Evolutionary conservation across 2,888 invertebrate genomes (phyloP), one percentile per base, ranked within the genome.

Genomic region (Rhyacophila evoluta): DNA sequence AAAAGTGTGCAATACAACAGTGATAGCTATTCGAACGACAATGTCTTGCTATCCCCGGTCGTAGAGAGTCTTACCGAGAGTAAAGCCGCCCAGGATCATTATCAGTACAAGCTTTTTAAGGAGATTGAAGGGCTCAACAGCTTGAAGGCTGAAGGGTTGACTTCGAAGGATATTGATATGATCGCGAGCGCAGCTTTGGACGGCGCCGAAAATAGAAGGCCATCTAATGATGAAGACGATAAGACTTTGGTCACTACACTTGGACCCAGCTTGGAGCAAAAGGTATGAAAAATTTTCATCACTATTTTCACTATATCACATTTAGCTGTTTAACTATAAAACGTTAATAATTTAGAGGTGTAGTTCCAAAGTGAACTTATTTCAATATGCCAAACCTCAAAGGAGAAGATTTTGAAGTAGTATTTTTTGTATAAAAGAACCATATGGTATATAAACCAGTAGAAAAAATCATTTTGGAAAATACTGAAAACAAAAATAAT

Each of bases 211-310:
- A 81, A 80, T 39, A 75, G 69, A 8, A 79, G 79, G 36, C 77
- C 83, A 0, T 85, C 81, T 39, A 85, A 84, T 38, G 78, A 76
- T n/a, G 85, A 84, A 8, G 84, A 84, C 19, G 36, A 73, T 33
- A 74, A 72, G n/a, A 41, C 74, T 5, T 74, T 85, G 82, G 86
- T 88, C 67, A 92, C 92, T 1, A 92, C 92, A 10, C 90, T 91
- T 81, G 92, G 92, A 68, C 93, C 93, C 39, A 92, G 92, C 84
- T 88, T 92, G 84, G 93, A 93, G 85, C 93, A 93, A 84, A 93
- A 93, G 86, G 89, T 92, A n/a, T n/a, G n/a, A n/a, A n/a, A n/a
- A n/a, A n/a, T n/a, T n/a, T n/a, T n/a, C n/a, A n/a, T n/a, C n/a
- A n/a, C n/a, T n/a, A n/a, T n/a, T n/a, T n/a, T n/a, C n/a, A n/a